Conservation (phyloP, 2,113 vertebrate genomes). For the Psittacula cyanocephala region DNA sequence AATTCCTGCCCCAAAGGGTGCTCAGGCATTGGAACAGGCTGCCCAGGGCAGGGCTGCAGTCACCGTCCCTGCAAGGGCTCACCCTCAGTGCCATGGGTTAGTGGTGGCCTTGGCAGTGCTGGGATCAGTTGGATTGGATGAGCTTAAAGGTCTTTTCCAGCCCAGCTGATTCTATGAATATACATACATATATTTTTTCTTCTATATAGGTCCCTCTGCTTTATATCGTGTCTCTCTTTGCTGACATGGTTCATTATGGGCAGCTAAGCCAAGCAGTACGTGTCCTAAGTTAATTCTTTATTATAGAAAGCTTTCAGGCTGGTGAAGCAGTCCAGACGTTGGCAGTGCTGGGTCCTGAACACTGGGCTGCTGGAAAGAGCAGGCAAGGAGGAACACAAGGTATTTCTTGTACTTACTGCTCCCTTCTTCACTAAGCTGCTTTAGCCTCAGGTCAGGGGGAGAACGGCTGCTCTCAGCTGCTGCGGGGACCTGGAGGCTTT, state of each 20-base stretch:
- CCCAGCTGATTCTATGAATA: not conserved
- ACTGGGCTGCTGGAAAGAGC: not conserved
- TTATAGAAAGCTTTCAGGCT: not conserved
- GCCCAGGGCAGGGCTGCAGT: too few relatives aligned
- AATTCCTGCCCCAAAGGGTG: too few relatives aligned
- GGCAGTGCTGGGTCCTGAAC: not conserved
- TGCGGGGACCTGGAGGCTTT: not conserved
- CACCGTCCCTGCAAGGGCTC: not conserved
- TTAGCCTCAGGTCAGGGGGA: not conserved
- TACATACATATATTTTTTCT: not conserved
- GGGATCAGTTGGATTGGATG: not conserved
- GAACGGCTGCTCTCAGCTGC: not conserved
- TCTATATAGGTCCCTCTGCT: not conserved
- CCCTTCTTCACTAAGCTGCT: rapidly evolving
- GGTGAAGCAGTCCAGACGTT: rapidly evolving
- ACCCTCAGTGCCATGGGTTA: not conserved
- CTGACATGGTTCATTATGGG: not conserved
- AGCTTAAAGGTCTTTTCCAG: not conserved
- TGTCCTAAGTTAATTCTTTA: not conserved
- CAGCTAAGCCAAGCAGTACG: rapidly evolving
- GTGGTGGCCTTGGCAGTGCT: not conserved
- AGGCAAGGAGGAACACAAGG: not conserved
- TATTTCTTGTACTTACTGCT: not conserved
- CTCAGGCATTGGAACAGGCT: too few relatives aligned
- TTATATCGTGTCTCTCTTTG: not conserved